Base-by-base conservation (phyloP, 1,140 invertebrate species). In the Drosophila navojoa region DNA sequence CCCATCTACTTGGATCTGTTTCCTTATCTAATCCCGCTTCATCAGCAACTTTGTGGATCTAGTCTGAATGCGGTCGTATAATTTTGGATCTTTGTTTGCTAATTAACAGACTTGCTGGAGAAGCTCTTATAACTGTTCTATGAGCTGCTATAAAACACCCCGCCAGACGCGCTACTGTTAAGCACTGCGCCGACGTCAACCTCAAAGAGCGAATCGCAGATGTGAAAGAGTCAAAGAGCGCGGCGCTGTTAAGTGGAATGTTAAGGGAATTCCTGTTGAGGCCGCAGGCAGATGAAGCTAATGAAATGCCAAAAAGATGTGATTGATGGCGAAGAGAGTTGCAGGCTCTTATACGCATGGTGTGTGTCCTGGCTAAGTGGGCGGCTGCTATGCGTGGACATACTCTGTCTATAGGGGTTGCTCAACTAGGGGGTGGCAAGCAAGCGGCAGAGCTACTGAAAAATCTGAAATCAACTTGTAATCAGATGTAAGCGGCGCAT, bases 321-420 rank as follows among this genome's bases (percentile, higher is more conserved):
- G 69, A 84, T 84, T 77, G 68, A 68, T 69, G 62, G 38, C 19
- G 16, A 7, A 15, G 67, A 15, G 29, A 27, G 22, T 53, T 1
- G 44, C 1, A 11, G 35, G 27, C 81, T 84, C 81, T 84, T 84
- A 79, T 84, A 84, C 54, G 13, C 2, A 1, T 9, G 74, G 71
- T 81, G 52, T 10, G 42, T 55, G 67, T 75, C 45, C 6, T 1
- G 7, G 44, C 53, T 81, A 80, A 74, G 7, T 10, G 5, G 22
- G 4, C 5, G 4, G 9, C 3, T 13, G 27, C 13, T 38, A 3
- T 3, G 11, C 10, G 10, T 11, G 35, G 1, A 38, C 13, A 13
- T 38, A 7, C 1, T 0, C 11, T 38, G 35, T 4, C 35, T 3
- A 7, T 13, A 38, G 4, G 35, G 35, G 35, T 13, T 11, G 35